Conservation (phyloP, 2,888 invertebrate genomes). For the Frankliniella intonsa region DNA sequence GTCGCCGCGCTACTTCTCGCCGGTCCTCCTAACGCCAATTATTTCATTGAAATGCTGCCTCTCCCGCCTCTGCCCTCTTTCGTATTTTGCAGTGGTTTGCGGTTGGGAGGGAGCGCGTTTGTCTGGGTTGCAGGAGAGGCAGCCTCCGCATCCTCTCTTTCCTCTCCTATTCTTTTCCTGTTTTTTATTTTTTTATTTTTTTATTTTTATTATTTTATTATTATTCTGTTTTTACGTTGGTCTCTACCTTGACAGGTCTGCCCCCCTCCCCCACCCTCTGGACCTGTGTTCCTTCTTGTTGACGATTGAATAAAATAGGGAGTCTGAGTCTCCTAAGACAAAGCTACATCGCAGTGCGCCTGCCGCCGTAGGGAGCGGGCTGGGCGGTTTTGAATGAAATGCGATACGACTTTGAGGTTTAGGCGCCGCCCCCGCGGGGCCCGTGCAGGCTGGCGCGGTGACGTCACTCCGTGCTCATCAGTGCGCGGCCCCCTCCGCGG, state of each 20-base stretch:
- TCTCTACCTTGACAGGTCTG: background rate
- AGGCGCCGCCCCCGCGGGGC: too few species aligned
- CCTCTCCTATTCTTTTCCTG: background rate
- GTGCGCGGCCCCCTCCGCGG: too few species aligned
- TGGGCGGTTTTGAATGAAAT: background rate
- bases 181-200: background rate
- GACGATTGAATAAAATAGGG: background rate
- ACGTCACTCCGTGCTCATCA: too few species aligned
- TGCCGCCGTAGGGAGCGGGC: background rate
- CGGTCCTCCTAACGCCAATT: background rate
- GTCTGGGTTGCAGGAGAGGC: too few species aligned
- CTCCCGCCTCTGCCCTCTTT: background rate
- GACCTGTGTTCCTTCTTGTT: background rate
- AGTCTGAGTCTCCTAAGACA: too few species aligned
- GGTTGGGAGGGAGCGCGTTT: too few species aligned
- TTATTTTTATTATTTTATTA: too few species aligned
- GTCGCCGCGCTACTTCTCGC: background rate
- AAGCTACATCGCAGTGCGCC: too few species aligned
- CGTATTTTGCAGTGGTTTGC: background rate
- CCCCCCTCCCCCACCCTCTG: background rate
- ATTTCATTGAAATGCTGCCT: constrained; percentile 17
- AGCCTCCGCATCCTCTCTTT: background rate
- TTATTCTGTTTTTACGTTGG: background rate
- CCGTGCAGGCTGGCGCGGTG: too few species aligned
- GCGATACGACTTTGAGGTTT: too few species aligned